Conservation (phyloP, 2,888 invertebrate genomes). For the Rotaria magnacalcarata region DNA sequence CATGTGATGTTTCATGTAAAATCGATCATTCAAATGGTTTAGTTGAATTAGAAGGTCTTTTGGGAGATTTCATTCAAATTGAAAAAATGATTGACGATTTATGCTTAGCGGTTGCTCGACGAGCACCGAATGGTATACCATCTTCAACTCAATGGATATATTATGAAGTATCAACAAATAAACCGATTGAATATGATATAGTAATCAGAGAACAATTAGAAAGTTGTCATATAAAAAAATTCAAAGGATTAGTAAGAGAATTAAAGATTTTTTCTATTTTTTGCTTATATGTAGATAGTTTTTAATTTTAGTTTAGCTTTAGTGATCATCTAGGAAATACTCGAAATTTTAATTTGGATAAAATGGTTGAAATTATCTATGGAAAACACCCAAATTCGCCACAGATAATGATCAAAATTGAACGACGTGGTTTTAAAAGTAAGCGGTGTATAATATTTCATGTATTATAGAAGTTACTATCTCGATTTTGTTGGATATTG, state of each 20-base stretch:
- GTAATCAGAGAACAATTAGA: conserved; percentile 6
- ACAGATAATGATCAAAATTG: background rate
- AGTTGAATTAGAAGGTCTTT: background rate
- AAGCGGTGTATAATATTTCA: background rate
- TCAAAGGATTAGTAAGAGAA: background rate
- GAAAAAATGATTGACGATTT: background rate
- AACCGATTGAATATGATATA: background rate
- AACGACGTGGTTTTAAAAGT: conserved; percentile 2
- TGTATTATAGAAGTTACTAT: background rate
- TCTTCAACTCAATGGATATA: background rate
- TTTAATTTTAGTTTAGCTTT: background rate
- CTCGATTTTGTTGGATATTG: background rate
- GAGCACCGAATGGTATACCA: background rate
- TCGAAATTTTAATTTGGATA: background rate
- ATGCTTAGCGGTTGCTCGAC: background rate
- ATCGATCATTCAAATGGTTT: background rate
- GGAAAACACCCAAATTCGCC: background rate
- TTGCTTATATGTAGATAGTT: background rate
- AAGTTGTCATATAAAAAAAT: background rate
- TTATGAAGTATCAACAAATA: background rate
- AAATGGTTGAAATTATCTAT: background rate
- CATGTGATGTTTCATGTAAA: background rate
- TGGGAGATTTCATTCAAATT: background rate
- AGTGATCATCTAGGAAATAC: background rate
- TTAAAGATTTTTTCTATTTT: background rate